These are phyloP conservation scores for Sitobion miscanthi DNA, from an alignment of 1,140 invertebrate genomes.

Conservation along the genomic window DNA sequence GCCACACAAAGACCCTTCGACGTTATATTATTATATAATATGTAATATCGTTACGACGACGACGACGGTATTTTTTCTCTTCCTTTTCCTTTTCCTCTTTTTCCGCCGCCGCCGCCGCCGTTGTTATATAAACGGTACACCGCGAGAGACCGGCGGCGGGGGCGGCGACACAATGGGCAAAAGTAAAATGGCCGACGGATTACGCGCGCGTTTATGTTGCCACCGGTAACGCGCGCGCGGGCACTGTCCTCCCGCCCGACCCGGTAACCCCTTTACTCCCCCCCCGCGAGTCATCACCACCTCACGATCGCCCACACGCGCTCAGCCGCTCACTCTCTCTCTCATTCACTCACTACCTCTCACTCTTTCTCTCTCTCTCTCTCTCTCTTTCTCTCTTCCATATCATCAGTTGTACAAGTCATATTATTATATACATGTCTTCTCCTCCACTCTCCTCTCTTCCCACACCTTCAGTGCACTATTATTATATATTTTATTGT, in stretches of 20 bases:
- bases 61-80: constrained; percentile 32
- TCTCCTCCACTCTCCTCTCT: background rate
- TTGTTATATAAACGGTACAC: background rate
- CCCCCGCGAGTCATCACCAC: background rate
- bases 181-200: constrained; percentile 56
- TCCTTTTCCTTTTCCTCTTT: background rate
- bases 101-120: no score
- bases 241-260: background rate
- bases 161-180: constrained; percentile 55
- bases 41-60: background rate
- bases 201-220: constrained; percentile 53
- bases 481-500: constrained; percentile 18
- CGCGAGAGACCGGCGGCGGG: constrained; percentile 17
- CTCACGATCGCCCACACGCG: background rate
- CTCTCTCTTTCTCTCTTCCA: background rate
- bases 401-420: no score
- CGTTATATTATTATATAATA: constrained; percentile 18
- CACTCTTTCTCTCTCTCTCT: background rate
- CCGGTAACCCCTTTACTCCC: background rate
- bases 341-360: background rate
- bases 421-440: background rate
- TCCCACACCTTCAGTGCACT: background rate
- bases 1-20: constrained; percentile 35
- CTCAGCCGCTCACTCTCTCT: background rate
- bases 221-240: constrained; percentile 51